These are phyloP conservation scores for Hirtodrosophila histrioides DNA, from an alignment of 2,888 invertebrate species.

Conservation along the genomic window DNA sequence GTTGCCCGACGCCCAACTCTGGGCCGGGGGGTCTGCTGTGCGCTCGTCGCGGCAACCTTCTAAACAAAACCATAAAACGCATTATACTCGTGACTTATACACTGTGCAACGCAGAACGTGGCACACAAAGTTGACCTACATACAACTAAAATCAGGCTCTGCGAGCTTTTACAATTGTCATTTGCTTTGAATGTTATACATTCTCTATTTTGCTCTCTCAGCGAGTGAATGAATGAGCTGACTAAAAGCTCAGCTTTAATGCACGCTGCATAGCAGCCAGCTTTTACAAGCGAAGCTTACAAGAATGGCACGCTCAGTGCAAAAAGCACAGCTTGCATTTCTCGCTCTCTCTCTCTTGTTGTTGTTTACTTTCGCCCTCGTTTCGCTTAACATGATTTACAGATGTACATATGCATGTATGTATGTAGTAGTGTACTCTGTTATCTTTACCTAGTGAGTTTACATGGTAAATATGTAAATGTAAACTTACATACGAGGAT, in stretches of 20 bases:
- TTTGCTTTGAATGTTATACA: no score
- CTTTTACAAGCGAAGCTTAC: constrained; percentile 38
- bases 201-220: no score
- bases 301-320: constrained; percentile 2
- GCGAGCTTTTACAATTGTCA: background rate
- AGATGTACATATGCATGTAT: background rate
- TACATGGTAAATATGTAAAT: background rate
- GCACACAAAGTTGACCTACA: constrained; percentile 30
- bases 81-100: constrained; percentile 45
- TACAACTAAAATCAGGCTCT: background rate
- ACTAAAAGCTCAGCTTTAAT: no score
- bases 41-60: constrained; percentile 60
- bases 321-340: background rate
- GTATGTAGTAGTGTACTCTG: background rate
- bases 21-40: constrained; percentile 32
- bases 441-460: constrained; percentile 16
- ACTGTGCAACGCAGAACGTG: constrained; percentile 14
- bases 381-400: constrained; percentile 4
- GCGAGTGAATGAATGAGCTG: no score
- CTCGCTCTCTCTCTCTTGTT: constrained; percentile 1
- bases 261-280: background rate
- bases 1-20: constrained; percentile 58
- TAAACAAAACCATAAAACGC: constrained; percentile 56
- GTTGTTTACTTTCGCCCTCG: constrained; percentile 44
- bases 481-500: constrained; percentile 1